Evolutionary conservation across 1,140 invertebrate species (phyloP).

Genomic region (Augochlora pura): DNA sequence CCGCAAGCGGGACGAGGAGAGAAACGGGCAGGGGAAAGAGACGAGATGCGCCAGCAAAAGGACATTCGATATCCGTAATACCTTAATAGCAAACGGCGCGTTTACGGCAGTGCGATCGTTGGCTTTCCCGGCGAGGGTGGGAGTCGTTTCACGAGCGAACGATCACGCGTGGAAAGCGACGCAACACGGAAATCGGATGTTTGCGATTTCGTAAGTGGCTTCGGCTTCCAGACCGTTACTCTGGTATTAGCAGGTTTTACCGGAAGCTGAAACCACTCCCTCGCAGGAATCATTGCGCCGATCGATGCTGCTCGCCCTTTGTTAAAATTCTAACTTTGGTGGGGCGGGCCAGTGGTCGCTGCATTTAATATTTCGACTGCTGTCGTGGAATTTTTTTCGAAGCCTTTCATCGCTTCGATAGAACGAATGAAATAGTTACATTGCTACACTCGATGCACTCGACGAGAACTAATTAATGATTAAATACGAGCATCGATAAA

Average conservation of each 20-base stretch:
- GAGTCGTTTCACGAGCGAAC: slow-evolving; percentile 20
- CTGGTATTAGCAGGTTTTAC: slow-evolving; percentile 10
- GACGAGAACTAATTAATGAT: too few relatives aligned
- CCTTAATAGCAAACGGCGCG: slow-evolving; percentile 67
- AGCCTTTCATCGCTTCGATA: too few relatives aligned
- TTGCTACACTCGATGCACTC: too few relatives aligned
- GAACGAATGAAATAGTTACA: too few relatives aligned
- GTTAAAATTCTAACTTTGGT: neutral
- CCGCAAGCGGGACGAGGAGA: slow-evolving; percentile 10
- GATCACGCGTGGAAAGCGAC: slow-evolving; percentile 30
- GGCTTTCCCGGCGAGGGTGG: slow-evolving; percentile 26
- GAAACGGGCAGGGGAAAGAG: too few relatives aligned
- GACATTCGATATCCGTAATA: slow-evolving; percentile 74
- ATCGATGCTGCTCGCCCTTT: neutral
- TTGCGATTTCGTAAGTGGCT: slow-evolving; percentile 42
- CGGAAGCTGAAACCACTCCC: slow-evolving; percentile 10
- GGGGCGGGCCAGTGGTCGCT: too few relatives aligned
- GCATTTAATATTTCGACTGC: too few relatives aligned
- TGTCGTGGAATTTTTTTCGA: too few relatives aligned
- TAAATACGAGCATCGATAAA: too few relatives aligned
- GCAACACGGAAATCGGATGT: slow-evolving; percentile 60
- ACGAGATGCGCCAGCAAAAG: slow-evolving; percentile 60
- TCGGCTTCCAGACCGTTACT: slow-evolving; percentile 15
- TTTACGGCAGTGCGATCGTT: slow-evolving; percentile 27
- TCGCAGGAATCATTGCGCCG: neutral